phyloP scores from a whole-genome alignment of 2,888 invertebrate species.

The Protonemura montana region DNA sequence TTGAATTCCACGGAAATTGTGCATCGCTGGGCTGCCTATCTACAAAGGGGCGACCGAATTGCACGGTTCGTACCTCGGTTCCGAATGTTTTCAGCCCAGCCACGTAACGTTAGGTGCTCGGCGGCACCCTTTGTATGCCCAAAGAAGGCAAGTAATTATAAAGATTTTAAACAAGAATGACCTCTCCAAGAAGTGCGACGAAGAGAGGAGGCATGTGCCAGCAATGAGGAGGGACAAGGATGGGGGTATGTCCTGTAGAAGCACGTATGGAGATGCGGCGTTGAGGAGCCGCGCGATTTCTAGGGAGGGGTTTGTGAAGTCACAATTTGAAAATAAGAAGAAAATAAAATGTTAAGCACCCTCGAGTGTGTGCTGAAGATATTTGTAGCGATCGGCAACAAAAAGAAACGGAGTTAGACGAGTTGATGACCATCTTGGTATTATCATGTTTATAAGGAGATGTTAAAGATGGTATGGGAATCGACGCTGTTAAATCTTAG shows the following conservation, averaged over 20 bases:
- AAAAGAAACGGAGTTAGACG: too few species aligned
- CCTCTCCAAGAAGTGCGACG: conserved; percentile 18
- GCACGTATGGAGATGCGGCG: not conserved
- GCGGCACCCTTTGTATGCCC: conserved; percentile 46
- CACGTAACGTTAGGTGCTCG: conserved; percentile 13
- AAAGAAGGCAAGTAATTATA: conserved; percentile 48
- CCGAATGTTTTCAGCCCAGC: not conserved
- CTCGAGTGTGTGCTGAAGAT: too few species aligned
- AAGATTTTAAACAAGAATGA: conserved; percentile 40
- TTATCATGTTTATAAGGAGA: too few species aligned
- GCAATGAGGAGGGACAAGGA: not conserved
- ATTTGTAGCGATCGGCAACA: too few species aligned
- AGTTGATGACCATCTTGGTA: too few species aligned
- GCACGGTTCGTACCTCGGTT: not conserved
- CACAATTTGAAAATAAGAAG: too few species aligned
- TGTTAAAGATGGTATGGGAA: too few species aligned
- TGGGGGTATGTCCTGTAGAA: not conserved
- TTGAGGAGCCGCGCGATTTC: not conserved
- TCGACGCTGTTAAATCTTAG: too few species aligned
- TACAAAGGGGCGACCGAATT: not conserved
- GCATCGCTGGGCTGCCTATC: not conserved
- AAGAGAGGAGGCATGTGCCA: not conserved
- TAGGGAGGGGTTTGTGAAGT: not conserved
- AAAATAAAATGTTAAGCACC: too few species aligned
- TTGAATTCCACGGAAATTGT: not conserved